Percentiles rank a stretch among this genome's conserved stretches.
Conservation (phyloP, 1,140 invertebrate species). For the Berghia stephanieae region DNA sequence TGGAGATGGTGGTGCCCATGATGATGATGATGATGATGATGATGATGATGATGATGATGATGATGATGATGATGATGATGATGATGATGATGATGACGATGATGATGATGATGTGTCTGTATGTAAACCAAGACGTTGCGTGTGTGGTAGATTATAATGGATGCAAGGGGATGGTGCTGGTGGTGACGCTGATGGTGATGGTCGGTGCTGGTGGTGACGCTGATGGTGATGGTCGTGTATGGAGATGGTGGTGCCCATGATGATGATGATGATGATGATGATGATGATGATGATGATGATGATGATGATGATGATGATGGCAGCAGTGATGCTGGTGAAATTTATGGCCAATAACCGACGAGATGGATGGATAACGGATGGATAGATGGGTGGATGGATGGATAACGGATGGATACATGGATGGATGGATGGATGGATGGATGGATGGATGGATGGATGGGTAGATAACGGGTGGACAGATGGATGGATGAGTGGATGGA, state of each 20-base stretch:
- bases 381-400: too few species aligned
- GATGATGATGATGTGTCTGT: too few species aligned
- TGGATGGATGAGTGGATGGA: too few species aligned
- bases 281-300: slow-evolving; percentile 17
- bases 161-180: background rate
- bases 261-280: slow-evolving; percentile 2
- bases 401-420: too few species aligned
- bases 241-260: too few species aligned
- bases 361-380: too few species aligned
- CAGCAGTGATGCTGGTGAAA: background rate
- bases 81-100: slow-evolving; percentile 22
- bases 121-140: slow-evolving; percentile 17
- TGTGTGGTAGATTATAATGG: background rate
- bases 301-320: slow-evolving; percentile 1
- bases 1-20: too few species aligned
- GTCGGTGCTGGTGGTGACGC: background rate
- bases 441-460: too few species aligned
- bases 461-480: too few species aligned
- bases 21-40: slow-evolving; percentile 18
- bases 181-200: background rate
- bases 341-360: too few species aligned
- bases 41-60: slow-evolving; percentile 24
- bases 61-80: slow-evolving; percentile 25
- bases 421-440: too few species aligned
- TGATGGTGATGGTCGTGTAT: slow-evolving; percentile 15